Evolutionary conservation across 2,113 vertebrate genomes (phyloP).

Genomic region (Halcyon senegalensis): DNA sequence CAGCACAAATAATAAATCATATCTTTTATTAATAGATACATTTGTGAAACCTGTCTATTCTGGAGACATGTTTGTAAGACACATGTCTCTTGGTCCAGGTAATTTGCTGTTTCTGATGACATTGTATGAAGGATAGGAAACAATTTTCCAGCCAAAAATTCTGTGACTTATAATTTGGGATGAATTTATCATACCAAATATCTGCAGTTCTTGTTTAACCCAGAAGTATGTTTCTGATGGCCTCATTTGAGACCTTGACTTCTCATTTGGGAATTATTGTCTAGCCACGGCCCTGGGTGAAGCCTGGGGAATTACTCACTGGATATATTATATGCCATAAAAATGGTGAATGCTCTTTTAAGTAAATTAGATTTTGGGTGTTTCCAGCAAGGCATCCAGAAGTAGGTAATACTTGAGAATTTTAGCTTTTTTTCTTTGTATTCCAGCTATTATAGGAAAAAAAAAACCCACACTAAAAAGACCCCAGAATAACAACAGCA

Average conservation of each 20-base stretch:
- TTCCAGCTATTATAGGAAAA: not conserved
- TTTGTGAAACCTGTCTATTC: not conserved
- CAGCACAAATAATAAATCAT: not conserved
- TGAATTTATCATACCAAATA: not conserved
- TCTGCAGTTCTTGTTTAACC: not conserved
- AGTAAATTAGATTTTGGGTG: not conserved
- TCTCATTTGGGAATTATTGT: not conserved
- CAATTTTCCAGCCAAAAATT: not conserved
- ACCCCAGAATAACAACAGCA: not conserved
- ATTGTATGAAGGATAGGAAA: not conserved
- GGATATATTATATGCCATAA: not conserved
- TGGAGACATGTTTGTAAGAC: not conserved
- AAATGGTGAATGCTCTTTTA: not conserved
- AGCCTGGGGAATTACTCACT: not conserved
- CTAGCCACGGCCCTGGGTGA: not conserved
- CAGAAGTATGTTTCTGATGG: not conserved
- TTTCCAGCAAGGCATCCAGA: not conserved
- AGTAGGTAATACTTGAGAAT: not conserved
- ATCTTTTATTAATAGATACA: not conserved
- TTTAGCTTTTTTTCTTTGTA: not conserved
- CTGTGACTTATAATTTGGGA: not conserved
- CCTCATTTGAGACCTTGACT: not conserved
- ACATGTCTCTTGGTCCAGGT: rapidly evolving
- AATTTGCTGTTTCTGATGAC: not conserved
- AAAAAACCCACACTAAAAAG: not conserved